These are phyloP conservation scores for Pseudeuparius sepicola DNA, from an alignment of 2,888 invertebrate species.

Conservation along the genomic window DNA sequence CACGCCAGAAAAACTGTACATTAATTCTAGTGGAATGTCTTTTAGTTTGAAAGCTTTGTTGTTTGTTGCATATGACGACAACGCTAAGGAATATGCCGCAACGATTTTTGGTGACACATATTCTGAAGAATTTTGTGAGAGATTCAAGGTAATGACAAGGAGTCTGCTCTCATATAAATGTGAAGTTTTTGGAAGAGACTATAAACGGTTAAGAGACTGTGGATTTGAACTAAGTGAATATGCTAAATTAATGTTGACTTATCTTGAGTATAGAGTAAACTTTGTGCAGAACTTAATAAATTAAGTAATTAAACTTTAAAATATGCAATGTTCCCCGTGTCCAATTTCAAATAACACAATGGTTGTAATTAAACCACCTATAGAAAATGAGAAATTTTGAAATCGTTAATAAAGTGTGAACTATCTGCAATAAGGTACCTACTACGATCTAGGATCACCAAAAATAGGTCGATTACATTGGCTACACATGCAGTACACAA, in stretches of 20 bases:
- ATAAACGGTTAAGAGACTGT: constrained; percentile 6
- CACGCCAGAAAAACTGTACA: constrained; percentile 46
- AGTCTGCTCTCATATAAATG: constrained; percentile 18
- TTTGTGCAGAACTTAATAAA: constrained; percentile 1
- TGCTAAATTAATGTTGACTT: constrained; percentile 3
- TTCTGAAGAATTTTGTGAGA: constrained; percentile 21
- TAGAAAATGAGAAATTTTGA: too few species aligned
- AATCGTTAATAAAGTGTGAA: too few species aligned
- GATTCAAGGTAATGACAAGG: constrained; percentile 5
- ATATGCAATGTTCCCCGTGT: too few species aligned
- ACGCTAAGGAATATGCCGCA: constrained; percentile 20
- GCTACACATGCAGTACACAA: too few species aligned
- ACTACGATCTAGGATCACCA: too few species aligned
- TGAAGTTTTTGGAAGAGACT: constrained; percentile 13
- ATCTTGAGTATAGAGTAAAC: neutral
- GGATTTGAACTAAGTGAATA: constrained; percentile 6
- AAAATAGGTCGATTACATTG: too few species aligned
- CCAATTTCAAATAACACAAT: too few species aligned
- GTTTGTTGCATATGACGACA: constrained; percentile 26
- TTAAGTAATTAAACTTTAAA: too few species aligned
- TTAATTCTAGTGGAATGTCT: constrained; percentile 52
- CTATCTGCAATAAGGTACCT: too few species aligned
- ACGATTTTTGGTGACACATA: constrained; percentile 26
- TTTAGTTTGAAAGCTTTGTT: constrained; percentile 48
- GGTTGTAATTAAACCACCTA: too few species aligned